These are phyloP conservation scores for Pseudeuparius sepicola DNA, from an alignment of 2,888 invertebrate genomes.

Conservation along the genomic window DNA sequence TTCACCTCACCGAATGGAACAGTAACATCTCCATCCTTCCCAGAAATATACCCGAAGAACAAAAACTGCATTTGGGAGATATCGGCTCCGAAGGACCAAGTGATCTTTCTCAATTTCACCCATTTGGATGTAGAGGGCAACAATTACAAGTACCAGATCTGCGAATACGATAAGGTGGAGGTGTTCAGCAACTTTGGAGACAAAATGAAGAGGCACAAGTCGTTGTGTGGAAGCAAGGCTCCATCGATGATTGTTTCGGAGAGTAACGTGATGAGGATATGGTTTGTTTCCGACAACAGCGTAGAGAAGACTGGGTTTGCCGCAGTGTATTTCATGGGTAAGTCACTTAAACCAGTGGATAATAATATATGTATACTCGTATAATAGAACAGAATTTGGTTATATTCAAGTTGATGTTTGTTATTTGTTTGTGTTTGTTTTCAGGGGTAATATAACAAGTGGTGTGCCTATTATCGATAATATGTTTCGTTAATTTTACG, in stretches of 20 bases:
- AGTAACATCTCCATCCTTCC: conserved; percentile 91
- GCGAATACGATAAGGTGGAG: conserved; percentile 92
- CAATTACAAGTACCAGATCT: conserved; percentile 75
- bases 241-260: conserved; percentile 87
- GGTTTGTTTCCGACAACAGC: conserved; percentile 92
- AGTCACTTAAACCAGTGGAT: no score
- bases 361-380: no score
- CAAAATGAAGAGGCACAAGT: conserved; percentile 71
- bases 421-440: no score
- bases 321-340: conserved; percentile 81
- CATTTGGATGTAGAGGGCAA: conserved; percentile 96
- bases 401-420: no score
- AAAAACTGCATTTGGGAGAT: conserved; percentile 98
- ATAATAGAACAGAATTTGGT: no score
- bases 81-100: conserved; percentile 79
- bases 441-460: no score
- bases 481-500: no score
- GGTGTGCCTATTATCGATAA: no score
- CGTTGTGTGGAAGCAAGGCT: conserved; percentile 75
- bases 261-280: conserved; percentile 76
- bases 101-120: conserved; percentile 92
- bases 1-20: conserved; percentile 75
- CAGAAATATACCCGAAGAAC: conserved; percentile 83
- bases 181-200: conserved; percentile 62
- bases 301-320: conserved; percentile 93